Percentiles rank a stretch among this genome's conserved stretches.
phyloP scores from a whole-genome alignment of 2,113 vertebrate species.

The Vimba vimba region DNA sequence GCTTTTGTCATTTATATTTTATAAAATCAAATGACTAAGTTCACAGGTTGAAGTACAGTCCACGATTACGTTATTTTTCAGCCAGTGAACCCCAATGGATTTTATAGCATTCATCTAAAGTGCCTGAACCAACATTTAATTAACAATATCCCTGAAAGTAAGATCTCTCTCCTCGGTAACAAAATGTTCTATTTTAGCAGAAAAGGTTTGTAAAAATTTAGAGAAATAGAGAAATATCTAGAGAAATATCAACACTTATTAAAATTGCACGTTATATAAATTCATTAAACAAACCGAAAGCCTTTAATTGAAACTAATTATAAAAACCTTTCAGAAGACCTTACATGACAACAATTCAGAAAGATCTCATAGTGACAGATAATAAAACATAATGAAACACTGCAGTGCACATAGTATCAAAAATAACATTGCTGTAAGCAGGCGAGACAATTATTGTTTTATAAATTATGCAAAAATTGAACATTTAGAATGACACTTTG shows the following conservation, averaged over 20 bases:
- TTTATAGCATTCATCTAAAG: neutral
- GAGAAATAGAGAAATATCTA: too few relatives aligned
- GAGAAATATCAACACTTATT: slow-evolving; percentile 3
- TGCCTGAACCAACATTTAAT: neutral
- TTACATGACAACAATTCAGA: neutral
- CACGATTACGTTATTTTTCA: too few relatives aligned
- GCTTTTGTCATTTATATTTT: neutral
- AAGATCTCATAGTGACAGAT: neutral
- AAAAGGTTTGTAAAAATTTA: neutral
- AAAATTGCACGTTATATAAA: slow-evolving; percentile 1
- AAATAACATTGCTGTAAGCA: neutral
- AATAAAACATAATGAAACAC: neutral
- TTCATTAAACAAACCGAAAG: neutral
- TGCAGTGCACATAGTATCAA: neutral
- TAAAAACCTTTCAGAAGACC: neutral
- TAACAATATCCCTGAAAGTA: neutral
- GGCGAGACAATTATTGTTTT: slow-evolving; percentile 15
- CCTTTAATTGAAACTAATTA: neutral
- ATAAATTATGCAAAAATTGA: slow-evolving; percentile 25
- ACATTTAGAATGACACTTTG: slow-evolving; percentile 9
- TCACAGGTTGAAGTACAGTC: too few relatives aligned
- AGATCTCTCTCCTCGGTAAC: neutral
- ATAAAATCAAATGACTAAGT: neutral
- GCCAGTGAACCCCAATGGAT: neutral
- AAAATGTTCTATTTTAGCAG: neutral